Evolutionary conservation across 2,888 invertebrate species (phyloP).

Genomic region (Orthosia gothica): DNA sequence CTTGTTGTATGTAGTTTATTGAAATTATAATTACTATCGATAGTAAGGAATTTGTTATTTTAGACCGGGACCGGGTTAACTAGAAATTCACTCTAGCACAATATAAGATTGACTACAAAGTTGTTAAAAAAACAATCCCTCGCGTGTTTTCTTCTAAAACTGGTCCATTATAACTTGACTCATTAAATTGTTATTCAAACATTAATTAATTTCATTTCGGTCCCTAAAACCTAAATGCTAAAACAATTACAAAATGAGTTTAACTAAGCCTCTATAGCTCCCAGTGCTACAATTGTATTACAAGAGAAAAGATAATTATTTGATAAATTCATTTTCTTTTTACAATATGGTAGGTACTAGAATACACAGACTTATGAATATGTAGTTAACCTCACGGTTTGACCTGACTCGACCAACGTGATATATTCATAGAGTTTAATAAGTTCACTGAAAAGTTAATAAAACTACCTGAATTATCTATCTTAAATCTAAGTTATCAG

Average conservation of each 20-base stretch:
- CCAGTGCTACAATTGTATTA: constrained; percentile 3
- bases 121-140: no score
- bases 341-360: constrained; percentile 1
- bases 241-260: constrained; percentile 22
- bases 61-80: background rate
- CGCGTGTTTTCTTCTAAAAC: background rate
- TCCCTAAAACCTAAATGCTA: background rate
- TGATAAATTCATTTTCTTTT: constrained; percentile 29
- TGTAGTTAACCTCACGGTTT: constrained; percentile 20
- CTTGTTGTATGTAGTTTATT: background rate
- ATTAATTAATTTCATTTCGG: background rate
- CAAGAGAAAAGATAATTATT: constrained; percentile 37
- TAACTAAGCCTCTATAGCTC: constrained; percentile 4
- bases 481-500: background rate
- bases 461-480: background rate
- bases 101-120: background rate
- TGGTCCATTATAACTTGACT: background rate
- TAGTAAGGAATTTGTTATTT: background rate
- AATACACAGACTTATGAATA: constrained; percentile 51
- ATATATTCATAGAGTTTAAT: constrained; percentile 26
- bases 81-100: no score
- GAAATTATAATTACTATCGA: background rate
- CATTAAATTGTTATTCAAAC: background rate
- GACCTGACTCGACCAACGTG: background rate
- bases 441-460: constrained; percentile 5